Evolutionary conservation across 92 coral and sea anemone species (phyloP).

Genomic region (Isaurus tuberculatus): DNA sequence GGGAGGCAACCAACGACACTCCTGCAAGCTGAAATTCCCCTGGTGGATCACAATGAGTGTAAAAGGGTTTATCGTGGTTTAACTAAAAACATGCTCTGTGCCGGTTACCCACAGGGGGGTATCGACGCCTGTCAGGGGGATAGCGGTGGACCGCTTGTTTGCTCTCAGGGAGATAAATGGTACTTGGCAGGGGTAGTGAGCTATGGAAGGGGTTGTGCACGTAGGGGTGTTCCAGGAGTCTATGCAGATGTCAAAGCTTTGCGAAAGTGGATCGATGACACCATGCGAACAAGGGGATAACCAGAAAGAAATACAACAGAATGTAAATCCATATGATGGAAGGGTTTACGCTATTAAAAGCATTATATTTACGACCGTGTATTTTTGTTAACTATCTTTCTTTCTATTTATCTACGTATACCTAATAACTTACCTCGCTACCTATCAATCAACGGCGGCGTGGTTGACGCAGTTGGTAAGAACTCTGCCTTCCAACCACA

Average conservation of each 20-base stretch:
- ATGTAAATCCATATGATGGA: no score
- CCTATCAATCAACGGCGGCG: no score
- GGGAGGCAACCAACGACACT: constrained; percentile 27
- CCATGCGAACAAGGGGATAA: neutral
- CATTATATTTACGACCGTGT: no score
- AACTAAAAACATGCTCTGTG: constrained; percentile 62
- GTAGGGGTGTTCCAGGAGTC: constrained; percentile 45
- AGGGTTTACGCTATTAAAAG: no score
- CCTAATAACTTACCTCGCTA: no score
- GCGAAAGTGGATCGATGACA: constrained; percentile 47
- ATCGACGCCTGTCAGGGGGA: constrained; percentile 68
- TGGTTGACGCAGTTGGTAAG: no score
- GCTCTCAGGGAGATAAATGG: constrained; percentile 46
- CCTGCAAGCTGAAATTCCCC: constrained; percentile 51
- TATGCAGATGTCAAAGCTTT: constrained; percentile 61
- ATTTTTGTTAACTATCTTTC: no score
- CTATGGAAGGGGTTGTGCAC: constrained; percentile 54
- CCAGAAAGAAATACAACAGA: neutral
- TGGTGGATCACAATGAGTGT: constrained; percentile 34
- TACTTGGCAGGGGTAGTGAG: constrained; percentile 66
- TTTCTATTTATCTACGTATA: no score
- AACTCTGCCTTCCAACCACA: no score
- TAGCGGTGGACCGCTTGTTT: constrained; percentile 63
- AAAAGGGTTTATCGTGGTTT: constrained; percentile 15
- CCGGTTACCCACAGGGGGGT: constrained; percentile 50